Base-by-base conservation (phyloP, 1,140 invertebrate species). In the Drosophila eugracilis region DNA sequence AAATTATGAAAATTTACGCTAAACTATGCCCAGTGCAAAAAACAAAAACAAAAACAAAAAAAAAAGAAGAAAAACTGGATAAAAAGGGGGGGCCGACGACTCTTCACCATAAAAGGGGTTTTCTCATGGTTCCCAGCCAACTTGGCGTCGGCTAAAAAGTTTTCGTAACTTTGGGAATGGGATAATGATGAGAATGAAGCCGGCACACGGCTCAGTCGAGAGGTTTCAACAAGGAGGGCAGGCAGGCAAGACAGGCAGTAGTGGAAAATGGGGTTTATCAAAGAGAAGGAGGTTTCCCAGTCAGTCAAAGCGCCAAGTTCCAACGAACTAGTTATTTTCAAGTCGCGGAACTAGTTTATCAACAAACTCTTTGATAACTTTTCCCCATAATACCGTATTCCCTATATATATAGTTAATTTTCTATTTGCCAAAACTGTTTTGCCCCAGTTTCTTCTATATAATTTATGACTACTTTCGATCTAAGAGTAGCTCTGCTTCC, bases 1-100 rank as follows among this genome's bases (percentile, higher is more conserved):
- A 88, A 83, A 88, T 88, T 88, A 89, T 88, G 75, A 83, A 83
- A 88, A 78, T 88, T 48, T 72, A 76, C 84, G 78, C 75, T 71
- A 88, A 88, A 89, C 84, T 78, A 78, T 78, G 60, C 50, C 59
- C 49, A 47, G 30, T 12, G 17, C 47, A 28, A 37, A 30, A 37
- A n/a, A n/a, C n/a, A n/a, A n/a, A n/a, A n/a, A n/a, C n/a, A n/a
- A n/a, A n/a, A n/a, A n/a, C n/a, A n/a, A n/a, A n/a, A n/a, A n/a
- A n/a, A n/a, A n/a, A n/a, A n/a, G n/a, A n/a, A n/a, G n/a, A n/a
- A n/a, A n/a, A n/a, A n/a, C n/a, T n/a, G n/a, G n/a, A n/a, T n/a
- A n/a, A n/a, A 41, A n/a, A 6, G 14, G 12, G 14, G 26, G 12
- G 2, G n/a, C n/a, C n/a, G n/a, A n/a, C n/a, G n/a, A n/a, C n/a